Conservation (phyloP, 2,888 invertebrate genomes). For the Luperina nickerlii region DNA sequence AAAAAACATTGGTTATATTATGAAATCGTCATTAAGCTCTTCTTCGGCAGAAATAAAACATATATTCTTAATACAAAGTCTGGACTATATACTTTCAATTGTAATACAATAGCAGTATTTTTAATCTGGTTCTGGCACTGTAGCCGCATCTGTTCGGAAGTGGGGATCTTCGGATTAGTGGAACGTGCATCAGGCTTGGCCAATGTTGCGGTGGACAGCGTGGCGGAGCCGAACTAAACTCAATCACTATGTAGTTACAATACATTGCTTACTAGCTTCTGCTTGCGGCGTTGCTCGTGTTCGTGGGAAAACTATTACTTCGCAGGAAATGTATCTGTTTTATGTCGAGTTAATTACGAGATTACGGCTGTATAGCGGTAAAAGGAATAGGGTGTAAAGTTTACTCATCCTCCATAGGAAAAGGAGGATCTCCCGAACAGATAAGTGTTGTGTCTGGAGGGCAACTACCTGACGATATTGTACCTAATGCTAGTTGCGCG, state of each 20-base stretch:
- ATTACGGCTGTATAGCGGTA: no score
- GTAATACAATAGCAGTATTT: conserved; percentile 28
- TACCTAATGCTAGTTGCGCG: no score
- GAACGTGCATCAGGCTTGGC: conserved; percentile 15
- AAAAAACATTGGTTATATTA: background rate
- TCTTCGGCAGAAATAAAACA: background rate
- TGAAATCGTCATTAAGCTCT: background rate
- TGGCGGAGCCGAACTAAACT: conserved; percentile 14
- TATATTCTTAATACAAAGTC: conserved; percentile 6
- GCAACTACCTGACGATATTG: no score
- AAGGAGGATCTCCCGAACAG: no score
- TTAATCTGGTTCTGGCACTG: conserved; percentile 21
- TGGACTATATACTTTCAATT: conserved; percentile 12
- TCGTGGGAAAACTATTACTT: background rate
- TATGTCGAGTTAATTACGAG: no score
- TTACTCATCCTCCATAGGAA: no score
- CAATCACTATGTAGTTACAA: conserved; percentile 14
- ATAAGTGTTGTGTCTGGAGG: no score
- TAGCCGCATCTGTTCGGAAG: conserved; percentile 21
- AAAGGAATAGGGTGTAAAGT: no score
- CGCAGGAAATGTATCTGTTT: background rate
- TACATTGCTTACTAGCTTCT: background rate
- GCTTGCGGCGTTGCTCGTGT: no score
- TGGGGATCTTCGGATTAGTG: conserved; percentile 44
- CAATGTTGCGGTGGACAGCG: conserved; percentile 25